Evolutionary conservation across 2,888 invertebrate species (phyloP).

Genomic region (Cheilosia vernalis): DNA sequence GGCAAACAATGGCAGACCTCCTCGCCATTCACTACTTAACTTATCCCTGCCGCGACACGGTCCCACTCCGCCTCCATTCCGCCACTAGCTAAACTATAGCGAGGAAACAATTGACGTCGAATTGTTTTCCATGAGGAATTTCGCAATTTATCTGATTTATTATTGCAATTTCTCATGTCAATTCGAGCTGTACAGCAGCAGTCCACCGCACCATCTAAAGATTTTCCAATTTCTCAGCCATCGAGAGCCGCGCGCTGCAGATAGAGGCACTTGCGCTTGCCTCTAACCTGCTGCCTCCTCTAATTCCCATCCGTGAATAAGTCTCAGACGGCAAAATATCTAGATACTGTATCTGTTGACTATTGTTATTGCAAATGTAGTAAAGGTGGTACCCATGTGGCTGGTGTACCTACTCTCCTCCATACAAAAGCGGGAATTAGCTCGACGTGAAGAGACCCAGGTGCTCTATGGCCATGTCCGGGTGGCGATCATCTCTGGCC

Average conservation of each 20-base stretch:
- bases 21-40: conserved; percentile 20
- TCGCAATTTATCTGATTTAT: conserved; percentile 75
- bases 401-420: conserved; percentile 40
- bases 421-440: conserved; percentile 71
- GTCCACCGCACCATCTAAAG: conserved; percentile 46
- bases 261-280: conserved; percentile 64
- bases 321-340: conserved; percentile 47
- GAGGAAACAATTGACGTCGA: conserved; percentile 72
- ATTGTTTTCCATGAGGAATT: conserved; percentile 74
- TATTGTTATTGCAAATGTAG: conserved; percentile 64
- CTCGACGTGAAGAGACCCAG: conserved; percentile 53
- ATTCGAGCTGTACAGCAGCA: conserved; percentile 37
- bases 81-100: conserved; percentile 15
- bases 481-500: conserved; percentile 64
- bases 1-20: conserved; percentile 46
- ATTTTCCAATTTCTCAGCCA: conserved; percentile 71
- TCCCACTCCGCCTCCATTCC: background rate
- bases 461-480: conserved; percentile 68
- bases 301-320: conserved; percentile 54
- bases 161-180: conserved; percentile 75
- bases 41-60: background rate
- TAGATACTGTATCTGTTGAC: conserved; percentile 56
- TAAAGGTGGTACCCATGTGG: conserved; percentile 5
- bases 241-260: conserved; percentile 39
- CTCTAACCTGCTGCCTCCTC: conserved; percentile 58